phyloP scores from a whole-genome alignment of 2,113 vertebrate genomes.

The Paramormyrops kingsleyae region DNA sequence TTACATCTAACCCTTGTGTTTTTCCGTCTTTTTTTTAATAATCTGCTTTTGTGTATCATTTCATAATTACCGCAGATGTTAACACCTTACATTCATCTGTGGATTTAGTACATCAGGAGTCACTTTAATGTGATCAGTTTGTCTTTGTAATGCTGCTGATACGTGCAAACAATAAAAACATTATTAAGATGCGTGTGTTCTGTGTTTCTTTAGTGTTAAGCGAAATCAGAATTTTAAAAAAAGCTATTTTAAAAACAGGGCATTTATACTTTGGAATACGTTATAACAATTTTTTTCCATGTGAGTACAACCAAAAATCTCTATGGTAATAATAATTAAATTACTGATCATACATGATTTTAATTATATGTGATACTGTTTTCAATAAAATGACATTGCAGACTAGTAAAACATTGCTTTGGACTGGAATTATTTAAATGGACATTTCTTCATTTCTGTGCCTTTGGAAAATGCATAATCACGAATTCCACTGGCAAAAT shows the following conservation, averaged over 20 bases:
- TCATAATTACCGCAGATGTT: neutral
- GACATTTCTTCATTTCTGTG: neutral
- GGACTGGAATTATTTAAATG: neutral
- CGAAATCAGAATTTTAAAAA: neutral
- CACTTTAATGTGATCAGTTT: neutral
- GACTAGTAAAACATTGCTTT: neutral
- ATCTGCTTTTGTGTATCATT: neutral
- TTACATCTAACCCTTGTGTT: neutral
- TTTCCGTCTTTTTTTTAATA: neutral
- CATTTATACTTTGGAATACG: neutral
- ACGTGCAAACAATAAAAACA: neutral
- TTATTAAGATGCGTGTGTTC: neutral
- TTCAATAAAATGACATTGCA: neutral
- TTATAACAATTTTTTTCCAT: neutral
- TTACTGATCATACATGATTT: neutral
- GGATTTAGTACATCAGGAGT: neutral
- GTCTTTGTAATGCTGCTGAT: neutral
- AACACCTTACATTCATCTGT: neutral
- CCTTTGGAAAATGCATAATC: neutral
- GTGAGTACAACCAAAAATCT: neutral
- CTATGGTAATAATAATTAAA: neutral
- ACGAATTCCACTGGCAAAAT: neutral
- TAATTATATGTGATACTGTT: neutral
- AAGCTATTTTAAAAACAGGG: neutral
- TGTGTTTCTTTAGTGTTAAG: neutral